phyloP scores from a whole-genome alignment of 2,797 vertebrate genomes.

The Yasuhikotakia modesta region DNA sequence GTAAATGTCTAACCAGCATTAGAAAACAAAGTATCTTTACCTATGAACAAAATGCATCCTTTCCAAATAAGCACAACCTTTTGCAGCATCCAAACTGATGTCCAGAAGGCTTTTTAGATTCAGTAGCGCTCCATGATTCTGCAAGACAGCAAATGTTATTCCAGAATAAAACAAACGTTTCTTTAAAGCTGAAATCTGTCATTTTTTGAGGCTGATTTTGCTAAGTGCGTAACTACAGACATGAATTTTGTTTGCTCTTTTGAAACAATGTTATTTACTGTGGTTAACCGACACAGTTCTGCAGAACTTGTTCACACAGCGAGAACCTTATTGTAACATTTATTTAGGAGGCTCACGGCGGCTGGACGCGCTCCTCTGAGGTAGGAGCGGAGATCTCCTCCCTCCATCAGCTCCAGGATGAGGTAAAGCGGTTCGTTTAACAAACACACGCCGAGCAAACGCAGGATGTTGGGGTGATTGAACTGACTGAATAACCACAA shows the following conservation, averaged over 20 bases:
- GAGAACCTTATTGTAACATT: no score
- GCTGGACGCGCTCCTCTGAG: conserved; percentile 73
- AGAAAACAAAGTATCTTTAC: conserved; percentile 57
- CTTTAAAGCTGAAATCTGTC: no score
- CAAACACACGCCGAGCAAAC: conserved; percentile 75
- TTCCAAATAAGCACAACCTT: conserved; percentile 79
- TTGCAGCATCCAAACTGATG: conserved; percentile 75
- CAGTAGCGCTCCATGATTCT: conserved; percentile 67
- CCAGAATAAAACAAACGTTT: neutral
- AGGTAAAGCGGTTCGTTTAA: conserved; percentile 78
- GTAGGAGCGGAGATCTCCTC: conserved; percentile 77
- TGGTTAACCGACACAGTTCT: no score
- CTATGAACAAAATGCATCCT: conserved; percentile 80
- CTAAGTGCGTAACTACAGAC: neutral
- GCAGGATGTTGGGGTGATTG: conserved; percentile 78
- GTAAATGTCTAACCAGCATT: neutral
- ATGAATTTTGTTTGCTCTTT: neutral
- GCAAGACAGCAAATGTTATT: conserved; percentile 14
- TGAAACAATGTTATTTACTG: neutral
- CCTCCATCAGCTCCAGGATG: conserved; percentile 81
- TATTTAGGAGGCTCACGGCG: conserved; percentile 51
- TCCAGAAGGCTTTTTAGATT: conserved; percentile 71
- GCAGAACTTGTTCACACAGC: no score
- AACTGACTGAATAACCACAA: conserved; percentile 70
- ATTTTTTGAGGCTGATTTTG: no score